These are phyloP conservation scores for Euspilapteryx auroguttella DNA, from an alignment of 2,888 invertebrate species.

Conservation along the genomic window DNA sequence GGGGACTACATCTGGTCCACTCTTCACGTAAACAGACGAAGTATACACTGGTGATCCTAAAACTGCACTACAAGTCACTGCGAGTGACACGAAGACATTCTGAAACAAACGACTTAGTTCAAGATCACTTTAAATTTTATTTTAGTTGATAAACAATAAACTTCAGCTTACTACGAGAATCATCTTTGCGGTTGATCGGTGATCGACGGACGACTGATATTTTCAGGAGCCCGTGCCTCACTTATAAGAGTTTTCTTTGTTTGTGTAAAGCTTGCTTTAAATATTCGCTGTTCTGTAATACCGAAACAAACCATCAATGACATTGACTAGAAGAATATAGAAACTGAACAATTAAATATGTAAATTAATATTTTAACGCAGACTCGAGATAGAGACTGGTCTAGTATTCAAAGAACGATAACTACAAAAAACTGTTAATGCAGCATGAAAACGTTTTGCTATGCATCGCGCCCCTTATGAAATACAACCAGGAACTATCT, in stretches of 20 bases:
- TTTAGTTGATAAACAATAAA: too few species aligned
- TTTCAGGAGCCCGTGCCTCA: constrained; percentile 30
- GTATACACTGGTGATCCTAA: constrained; percentile 4
- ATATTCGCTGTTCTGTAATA: constrained; percentile 47
- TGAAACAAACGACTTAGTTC: too few species aligned
- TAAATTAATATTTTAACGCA: constrained; percentile 43
- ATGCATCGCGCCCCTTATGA: constrained; percentile 23
- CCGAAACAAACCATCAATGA: constrained; percentile 58
- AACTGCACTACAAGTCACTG: background rate
- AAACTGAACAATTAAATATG: constrained; percentile 45
- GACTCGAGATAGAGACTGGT: constrained; percentile 21
- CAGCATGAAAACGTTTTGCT: constrained; percentile 29
- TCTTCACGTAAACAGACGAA: constrained; percentile 37
- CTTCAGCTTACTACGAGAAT: constrained; percentile 47
- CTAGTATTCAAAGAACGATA: constrained; percentile 39
- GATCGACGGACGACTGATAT: constrained; percentile 43
- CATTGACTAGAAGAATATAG: constrained; percentile 42
- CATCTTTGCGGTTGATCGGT: constrained; percentile 44
- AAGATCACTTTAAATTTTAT: too few species aligned
- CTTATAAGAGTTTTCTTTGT: constrained; percentile 48
- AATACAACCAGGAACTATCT: constrained; percentile 12
- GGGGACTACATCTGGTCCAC: constrained; percentile 18
- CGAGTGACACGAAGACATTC: constrained; percentile 11
- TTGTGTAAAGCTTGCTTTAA: constrained; percentile 18
- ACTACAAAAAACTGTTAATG: constrained; percentile 31